phyloP scores from a whole-genome alignment of 2,113 vertebrate genomes.

The Gymnobelideus leadbeateri region DNA sequence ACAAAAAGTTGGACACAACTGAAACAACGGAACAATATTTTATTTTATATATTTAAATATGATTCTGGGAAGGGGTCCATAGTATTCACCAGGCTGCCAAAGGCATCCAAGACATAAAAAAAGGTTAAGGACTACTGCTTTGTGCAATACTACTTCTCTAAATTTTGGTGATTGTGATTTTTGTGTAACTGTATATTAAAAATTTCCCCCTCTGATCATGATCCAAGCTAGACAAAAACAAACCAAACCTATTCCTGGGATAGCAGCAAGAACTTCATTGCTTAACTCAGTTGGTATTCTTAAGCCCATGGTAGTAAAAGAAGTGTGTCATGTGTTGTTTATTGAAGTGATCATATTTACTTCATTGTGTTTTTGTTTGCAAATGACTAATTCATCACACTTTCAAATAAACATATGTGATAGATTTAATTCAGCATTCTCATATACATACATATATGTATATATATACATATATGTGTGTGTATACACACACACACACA shows the following conservation, averaged over 20 bases:
- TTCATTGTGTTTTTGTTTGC: slow-evolving; percentile 74
- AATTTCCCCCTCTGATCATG: background rate
- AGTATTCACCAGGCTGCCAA: background rate
- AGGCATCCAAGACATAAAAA: background rate
- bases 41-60: background rate
- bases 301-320: background rate
- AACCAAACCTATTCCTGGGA: background rate
- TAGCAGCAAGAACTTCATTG: background rate
- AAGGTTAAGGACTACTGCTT: background rate
- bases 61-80: background rate
- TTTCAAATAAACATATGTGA: slow-evolving; percentile 59
- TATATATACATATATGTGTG: too few species aligned
- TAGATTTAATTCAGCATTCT: slow-evolving; percentile 63
- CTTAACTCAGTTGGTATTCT: background rate
- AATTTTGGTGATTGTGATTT: background rate
- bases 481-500: too few species aligned
- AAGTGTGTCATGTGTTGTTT: slow-evolving; percentile 35
- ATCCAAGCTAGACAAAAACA: background rate
- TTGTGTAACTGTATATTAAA: background rate
- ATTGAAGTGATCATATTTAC: slow-evolving; percentile 61
- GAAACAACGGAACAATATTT: too few species aligned
- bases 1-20: too few species aligned
- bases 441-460: too few species aligned
- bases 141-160: background rate
- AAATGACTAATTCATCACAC: slow-evolving; percentile 64